Percentiles rank a stretch among this genome's conserved stretches.
These are phyloP conservation scores for Epicampocera succincta DNA, from an alignment of 2,888 invertebrate species.

Conservation along the genomic window DNA sequence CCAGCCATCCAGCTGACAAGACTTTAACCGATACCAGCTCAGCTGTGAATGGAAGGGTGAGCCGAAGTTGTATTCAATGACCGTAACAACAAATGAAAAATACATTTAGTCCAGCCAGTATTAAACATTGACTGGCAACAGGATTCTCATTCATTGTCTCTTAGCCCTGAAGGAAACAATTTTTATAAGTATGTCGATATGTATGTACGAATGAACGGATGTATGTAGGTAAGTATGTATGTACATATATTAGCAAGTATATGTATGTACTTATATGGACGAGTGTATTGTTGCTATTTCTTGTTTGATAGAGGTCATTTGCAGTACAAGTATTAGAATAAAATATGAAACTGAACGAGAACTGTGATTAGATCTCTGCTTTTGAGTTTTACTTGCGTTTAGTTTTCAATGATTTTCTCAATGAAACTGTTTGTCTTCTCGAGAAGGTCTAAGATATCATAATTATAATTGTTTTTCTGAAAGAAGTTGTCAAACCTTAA, in stretches of 20 bases:
- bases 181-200: constrained; percentile 12
- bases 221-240: not conserved
- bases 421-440: not conserved
- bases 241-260: not conserved
- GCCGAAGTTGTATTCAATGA: constrained; percentile 42
- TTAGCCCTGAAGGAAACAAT: constrained; percentile 50
- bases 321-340: not conserved
- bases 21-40: constrained; percentile 3
- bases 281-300: constrained; percentile 4
- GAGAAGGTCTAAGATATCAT: not conserved
- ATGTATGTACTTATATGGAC: too few species aligned
- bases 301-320: constrained; percentile 35
- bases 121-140: constrained; percentile 52
- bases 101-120: constrained; percentile 52
- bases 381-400: constrained; percentile 28
- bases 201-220: not conserved
- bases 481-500: not conserved
- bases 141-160: constrained; percentile 37
- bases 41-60: not conserved
- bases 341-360: constrained; percentile 28
- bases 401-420: constrained; percentile 1
- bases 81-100: constrained; percentile 62
- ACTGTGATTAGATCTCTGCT: constrained; percentile 19
- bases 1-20: constrained; percentile 52
- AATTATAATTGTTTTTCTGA: not conserved